These are phyloP conservation scores for Pseudopipra pipra DNA, from an alignment of 2,113 vertebrate species.

Conservation along the genomic window DNA sequence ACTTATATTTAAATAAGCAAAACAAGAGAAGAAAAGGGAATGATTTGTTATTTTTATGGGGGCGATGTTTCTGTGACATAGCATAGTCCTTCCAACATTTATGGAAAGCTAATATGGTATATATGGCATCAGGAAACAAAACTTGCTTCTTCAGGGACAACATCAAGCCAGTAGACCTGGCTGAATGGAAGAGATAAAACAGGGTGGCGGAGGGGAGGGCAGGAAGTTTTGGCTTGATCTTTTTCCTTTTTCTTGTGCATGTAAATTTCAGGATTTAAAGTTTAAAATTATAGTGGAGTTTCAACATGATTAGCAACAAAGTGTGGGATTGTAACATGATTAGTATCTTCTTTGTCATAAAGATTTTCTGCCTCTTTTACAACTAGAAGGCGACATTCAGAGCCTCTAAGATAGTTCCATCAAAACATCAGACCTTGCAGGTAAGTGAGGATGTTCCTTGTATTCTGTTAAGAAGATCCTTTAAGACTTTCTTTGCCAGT, in stretches of 20 bases:
- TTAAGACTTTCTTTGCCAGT: background rate
- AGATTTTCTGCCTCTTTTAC: background rate
- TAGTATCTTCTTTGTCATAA: background rate
- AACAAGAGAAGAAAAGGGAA: background rate
- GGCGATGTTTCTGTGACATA: background rate
- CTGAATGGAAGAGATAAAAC: background rate
- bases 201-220: background rate
- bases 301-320: background rate
- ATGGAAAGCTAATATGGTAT: background rate
- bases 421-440: background rate
- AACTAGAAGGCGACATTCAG: background rate
- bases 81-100: background rate
- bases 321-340: background rate
- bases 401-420: background rate
- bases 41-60: background rate
- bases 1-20: background rate
- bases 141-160: background rate
- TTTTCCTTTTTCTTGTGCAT: background rate
- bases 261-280: background rate
- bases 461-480: background rate
- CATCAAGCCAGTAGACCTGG: background rate
- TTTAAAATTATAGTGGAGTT: background rate
- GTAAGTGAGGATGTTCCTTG: background rate
- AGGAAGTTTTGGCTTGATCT: background rate
- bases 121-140: background rate